Evolutionary conservation across 2,113 vertebrate genomes (phyloP).

Genomic region (Oncorhynchus mykiss): DNA sequence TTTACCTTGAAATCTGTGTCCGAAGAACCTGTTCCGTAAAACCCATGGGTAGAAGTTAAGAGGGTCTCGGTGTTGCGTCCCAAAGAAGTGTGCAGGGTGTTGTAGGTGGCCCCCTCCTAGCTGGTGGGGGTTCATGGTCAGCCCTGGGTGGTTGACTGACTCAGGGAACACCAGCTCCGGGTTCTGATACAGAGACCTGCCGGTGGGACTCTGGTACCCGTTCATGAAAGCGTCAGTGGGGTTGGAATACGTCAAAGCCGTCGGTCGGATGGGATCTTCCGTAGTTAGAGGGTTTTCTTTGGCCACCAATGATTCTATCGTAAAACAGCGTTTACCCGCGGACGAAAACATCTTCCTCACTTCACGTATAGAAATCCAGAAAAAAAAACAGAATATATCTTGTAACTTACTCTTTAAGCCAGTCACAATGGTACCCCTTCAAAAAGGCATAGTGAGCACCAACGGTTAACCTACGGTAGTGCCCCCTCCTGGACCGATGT

Average conservation of each 20-base stretch:
- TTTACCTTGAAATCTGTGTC: constrained; percentile 92
- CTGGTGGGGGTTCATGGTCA: constrained; percentile 85
- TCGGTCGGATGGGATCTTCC: constrained; percentile 86
- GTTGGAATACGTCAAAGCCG: constrained; percentile 81
- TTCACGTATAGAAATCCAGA: neutral
- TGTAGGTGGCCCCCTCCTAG: constrained; percentile 82
- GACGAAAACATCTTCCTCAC: constrained; percentile 84
- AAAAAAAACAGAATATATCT: neutral
- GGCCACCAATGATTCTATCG: constrained; percentile 91
- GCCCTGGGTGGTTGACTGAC: constrained; percentile 82
- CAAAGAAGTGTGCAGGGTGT: constrained; percentile 86
- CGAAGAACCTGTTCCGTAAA: constrained; percentile 91
- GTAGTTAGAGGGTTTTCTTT: constrained; percentile 80
- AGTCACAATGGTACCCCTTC: constrained; percentile 18
- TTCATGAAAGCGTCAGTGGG: constrained; percentile 81
- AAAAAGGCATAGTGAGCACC: constrained; percentile 41
- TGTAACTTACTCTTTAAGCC: constrained; percentile 8
- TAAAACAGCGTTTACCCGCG: constrained; percentile 90
- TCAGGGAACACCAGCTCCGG: constrained; percentile 92
- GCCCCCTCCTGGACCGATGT: neutral
- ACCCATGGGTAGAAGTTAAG: constrained; percentile 98
- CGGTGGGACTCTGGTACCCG: constrained; percentile 79
- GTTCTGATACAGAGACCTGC: constrained; percentile 83
- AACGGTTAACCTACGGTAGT: too few species aligned
- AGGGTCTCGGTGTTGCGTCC: constrained; percentile 88